These are phyloP conservation scores for Tinamus guttatus DNA, from an alignment of 2,113 vertebrate species.

Conservation along the genomic window DNA sequence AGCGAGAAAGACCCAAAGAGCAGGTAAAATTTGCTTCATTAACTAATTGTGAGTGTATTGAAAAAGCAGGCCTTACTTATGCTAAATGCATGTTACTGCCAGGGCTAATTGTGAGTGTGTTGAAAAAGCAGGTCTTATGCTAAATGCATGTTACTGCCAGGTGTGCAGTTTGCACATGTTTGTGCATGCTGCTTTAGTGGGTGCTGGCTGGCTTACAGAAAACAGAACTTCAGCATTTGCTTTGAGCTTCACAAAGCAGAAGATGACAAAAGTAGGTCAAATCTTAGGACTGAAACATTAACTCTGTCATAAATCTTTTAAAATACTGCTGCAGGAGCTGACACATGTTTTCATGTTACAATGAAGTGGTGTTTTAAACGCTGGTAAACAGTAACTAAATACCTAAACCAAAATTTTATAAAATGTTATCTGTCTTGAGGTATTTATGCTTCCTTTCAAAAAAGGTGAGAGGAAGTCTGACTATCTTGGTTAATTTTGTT, in stretches of 20 bases:
- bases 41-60: neutral
- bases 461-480: neutral
- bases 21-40: slow-evolving; percentile 72
- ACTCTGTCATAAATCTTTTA: neutral
- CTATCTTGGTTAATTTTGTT: slow-evolving; percentile 7
- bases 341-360: neutral
- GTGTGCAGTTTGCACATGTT: neutral
- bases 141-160: neutral
- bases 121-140: neutral
- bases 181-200: neutral
- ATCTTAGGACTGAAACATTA: neutral
- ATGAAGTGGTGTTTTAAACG: neutral
- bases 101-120: neutral
- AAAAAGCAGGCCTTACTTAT: neutral
- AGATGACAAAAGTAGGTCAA: neutral
- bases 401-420: neutral
- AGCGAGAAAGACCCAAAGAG: slow-evolving; percentile 78
- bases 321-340: neutral
- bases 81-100: neutral
- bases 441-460: neutral
- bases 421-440: neutral
- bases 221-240: neutral
- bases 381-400: neutral
- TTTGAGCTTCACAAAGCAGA: neutral
- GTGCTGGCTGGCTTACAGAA: neutral